These are phyloP conservation scores for Hirudo medicinalis DNA, from an alignment of 1,140 invertebrate species.

Conservation along the genomic window DNA sequence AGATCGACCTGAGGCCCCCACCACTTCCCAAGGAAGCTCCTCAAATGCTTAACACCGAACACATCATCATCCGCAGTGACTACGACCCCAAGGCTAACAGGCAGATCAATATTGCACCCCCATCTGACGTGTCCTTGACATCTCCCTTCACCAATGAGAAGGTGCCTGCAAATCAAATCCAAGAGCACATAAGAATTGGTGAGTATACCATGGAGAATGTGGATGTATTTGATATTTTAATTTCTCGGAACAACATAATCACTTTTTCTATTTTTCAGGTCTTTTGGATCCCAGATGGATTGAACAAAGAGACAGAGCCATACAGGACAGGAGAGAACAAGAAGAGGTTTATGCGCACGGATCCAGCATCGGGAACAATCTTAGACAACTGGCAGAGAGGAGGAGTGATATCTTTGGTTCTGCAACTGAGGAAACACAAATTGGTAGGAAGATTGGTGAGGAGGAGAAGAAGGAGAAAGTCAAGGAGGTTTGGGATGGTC, in stretches of 20 bases:
- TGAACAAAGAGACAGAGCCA: constrained; percentile 78
- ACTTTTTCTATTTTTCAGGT: constrained; percentile 37
- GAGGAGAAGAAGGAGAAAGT: constrained; percentile 63
- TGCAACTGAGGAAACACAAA: constrained; percentile 85
- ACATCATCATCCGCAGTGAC: constrained; percentile 84
- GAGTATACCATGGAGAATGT: constrained; percentile 20
- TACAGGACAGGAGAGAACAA: constrained; percentile 66
- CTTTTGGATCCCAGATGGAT: constrained; percentile 94
- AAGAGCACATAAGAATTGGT: constrained; percentile 91
- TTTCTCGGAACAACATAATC: not conserved
- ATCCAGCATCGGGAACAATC: constrained; percentile 80
- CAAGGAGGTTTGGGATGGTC: constrained; percentile 94
- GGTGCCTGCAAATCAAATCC: constrained; percentile 89
- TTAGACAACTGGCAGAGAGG: constrained; percentile 88
- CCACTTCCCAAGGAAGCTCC: constrained; percentile 43
- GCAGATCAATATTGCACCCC: constrained; percentile 27
- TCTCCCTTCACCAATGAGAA: constrained; percentile 95
- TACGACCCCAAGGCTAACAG: constrained; percentile 62
- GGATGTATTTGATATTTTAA: constrained; percentile 1
- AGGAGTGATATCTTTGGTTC: constrained; percentile 99
- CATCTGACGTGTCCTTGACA: constrained; percentile 78
- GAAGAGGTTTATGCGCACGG: constrained; percentile 66
- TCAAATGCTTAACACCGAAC: constrained; percentile 40
- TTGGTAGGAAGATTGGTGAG: constrained; percentile 94
- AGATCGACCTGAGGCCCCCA: constrained; percentile 35